Base-by-base conservation (phyloP, 2,113 vertebrate genomes). In the Callipepla squamata region DNA sequence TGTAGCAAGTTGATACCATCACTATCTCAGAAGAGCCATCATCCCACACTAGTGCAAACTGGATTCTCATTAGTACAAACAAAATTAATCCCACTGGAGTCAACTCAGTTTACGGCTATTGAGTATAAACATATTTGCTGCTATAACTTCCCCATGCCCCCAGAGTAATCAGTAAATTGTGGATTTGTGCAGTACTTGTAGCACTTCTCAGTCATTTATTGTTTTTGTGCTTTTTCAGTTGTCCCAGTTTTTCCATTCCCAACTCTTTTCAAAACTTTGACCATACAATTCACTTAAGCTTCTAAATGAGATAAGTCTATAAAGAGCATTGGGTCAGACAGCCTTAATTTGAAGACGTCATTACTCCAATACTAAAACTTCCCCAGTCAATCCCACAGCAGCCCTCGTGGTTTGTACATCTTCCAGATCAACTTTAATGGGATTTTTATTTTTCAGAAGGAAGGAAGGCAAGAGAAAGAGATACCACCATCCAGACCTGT, bases 301-400 rank as follows among this genome's bases (percentile, higher is more conserved):
- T 87, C 69, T 84, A 94, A 96, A 75, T 82, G 57, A 95, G 89
- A 21, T 78, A 32, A 67, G 12, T 79, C 89, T 92, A 91, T 91
- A 89, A 89, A 86, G 87, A 89, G 74, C 51, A 81, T 30, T 95
- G 89, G 94, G 78, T 86, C 89, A 91, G 74, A 40, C 89, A 92
- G 78, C 15, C 78, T 87, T 93, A 68, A 94, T 91, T 94, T 92
- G 80, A 91, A 92, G 92, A 92, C 38, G 47, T 72, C 69, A 72
- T 95, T 87, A 95, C 93, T 89, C 85, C 87, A 70, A 94, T 89
- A 68, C 36, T 55, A 79, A 79, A 93, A 79, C 13, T 85, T 84
- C 58, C 69, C 58, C n/a, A 34, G 66, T 88, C 86, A 78, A 74
- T 92, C 91, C 89, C 91, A 95, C 16, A 48, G 81, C 89, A 95